These are phyloP conservation scores for Sarcophaga variegata DNA, from an alignment of 2,888 invertebrate genomes.

Conservation along the genomic window DNA sequence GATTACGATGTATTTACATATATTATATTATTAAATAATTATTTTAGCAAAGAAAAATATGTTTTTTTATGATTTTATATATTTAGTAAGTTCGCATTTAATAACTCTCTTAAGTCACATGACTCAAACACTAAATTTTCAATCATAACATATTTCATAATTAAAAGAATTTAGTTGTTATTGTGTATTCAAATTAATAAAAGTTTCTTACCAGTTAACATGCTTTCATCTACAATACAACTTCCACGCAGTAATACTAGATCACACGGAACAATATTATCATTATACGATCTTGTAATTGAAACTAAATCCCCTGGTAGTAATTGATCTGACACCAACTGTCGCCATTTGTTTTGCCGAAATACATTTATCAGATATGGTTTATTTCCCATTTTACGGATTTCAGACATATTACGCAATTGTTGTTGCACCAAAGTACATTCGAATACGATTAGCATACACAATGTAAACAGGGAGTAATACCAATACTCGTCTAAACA, in stretches of 20 bases:
- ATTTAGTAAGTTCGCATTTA: no score
- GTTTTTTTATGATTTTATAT: no score
- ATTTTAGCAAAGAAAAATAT: no score
- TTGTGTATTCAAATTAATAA: neutral
- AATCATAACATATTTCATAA: no score
- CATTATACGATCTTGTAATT: conserved; percentile 93
- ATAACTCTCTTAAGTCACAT: no score
- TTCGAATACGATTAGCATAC: conserved; percentile 98
- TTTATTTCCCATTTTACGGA: conserved; percentile 99
- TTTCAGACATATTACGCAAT: conserved; percentile 98
- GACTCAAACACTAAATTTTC: no score
- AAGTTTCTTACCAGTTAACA: conserved; percentile 95
- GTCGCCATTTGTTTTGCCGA: conserved; percentile 94
- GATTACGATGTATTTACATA: no score
- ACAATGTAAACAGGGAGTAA: conserved; percentile 97
- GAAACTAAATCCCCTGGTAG: conserved; percentile 98
- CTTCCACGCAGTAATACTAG: conserved; percentile 95
- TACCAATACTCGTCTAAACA: conserved; percentile 99
- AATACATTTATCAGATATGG: conserved; percentile 96
- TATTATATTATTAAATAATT: no score
- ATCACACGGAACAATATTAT: conserved; percentile 98
- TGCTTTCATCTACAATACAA: conserved; percentile 99
- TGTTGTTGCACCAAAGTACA: conserved; percentile 99
- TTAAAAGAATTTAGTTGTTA: no score
- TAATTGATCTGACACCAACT: conserved; percentile 92